phyloP scores from a whole-genome alignment of 2,113 vertebrate genomes.

The Rhegmatorhina hoffmannsi region DNA sequence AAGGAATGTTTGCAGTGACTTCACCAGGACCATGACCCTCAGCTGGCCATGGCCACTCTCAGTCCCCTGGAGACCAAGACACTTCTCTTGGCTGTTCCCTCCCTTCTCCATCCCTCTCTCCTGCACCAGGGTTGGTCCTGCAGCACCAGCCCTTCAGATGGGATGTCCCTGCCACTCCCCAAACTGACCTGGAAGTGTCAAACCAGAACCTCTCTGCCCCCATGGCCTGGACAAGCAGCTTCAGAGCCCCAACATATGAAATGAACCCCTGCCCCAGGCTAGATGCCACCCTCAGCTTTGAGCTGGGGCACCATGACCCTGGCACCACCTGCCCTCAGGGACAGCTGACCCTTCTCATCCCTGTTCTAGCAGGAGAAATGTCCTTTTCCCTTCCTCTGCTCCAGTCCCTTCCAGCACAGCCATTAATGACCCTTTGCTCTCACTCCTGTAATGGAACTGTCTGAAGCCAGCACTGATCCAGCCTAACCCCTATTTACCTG shows the following conservation, averaged over 20 bases:
- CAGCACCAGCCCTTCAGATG: accelerated
- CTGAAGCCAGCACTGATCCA: background rate
- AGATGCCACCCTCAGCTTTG: accelerated
- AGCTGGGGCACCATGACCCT: background rate
- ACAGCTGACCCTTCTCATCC: background rate
- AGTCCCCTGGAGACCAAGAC: background rate
- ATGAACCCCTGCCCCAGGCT: accelerated
- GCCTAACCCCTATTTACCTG: constrained; percentile 13
- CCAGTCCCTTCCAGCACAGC: background rate
- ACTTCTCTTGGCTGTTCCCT: accelerated
- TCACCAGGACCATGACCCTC: accelerated
- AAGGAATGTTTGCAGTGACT: background rate
- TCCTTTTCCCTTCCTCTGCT: background rate
- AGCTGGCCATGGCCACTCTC: accelerated
- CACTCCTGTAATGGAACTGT: background rate
- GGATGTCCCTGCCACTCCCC: background rate
- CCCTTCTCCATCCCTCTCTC: accelerated
- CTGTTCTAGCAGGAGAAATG: background rate
- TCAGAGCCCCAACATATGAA: background rate
- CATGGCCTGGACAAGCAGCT: accelerated
- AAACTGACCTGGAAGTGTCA: accelerated
- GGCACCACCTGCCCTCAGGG: background rate
- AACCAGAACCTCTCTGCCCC: background rate
- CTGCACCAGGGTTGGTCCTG: accelerated
- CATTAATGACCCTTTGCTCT: background rate